Conservation (phyloP, 2,888 invertebrate species). For the Synanthedon andrenaeformis region DNA sequence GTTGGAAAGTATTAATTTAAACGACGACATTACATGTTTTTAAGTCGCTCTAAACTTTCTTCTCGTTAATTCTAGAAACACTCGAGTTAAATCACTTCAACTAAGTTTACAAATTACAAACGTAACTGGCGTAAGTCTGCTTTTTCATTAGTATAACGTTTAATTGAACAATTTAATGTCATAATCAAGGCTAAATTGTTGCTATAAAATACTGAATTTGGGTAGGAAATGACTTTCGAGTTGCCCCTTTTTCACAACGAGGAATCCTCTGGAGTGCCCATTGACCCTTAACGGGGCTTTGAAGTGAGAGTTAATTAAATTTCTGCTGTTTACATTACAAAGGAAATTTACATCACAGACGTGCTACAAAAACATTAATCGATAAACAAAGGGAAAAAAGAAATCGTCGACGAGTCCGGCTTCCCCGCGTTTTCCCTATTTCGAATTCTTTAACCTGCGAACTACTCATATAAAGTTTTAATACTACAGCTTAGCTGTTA, state of each 20-base stretch:
- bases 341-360: slow-evolving; percentile 42
- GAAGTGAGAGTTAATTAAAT: slow-evolving; percentile 60
- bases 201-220: slow-evolving; percentile 34
- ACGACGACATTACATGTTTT: too few relatives aligned
- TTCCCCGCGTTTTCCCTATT: too few relatives aligned
- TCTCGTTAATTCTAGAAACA: background rate
- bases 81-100: background rate
- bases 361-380: slow-evolving; percentile 23
- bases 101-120: background rate
- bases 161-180: slow-evolving; percentile 41
- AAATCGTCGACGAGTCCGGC: too few relatives aligned
- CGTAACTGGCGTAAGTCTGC: slow-evolving; percentile 1
- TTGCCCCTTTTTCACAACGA: slow-evolving; percentile 45
- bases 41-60: background rate
- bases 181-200: slow-evolving; percentile 37
- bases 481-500: too few relatives aligned
- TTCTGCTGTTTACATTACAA: slow-evolving; percentile 53
- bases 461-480: too few relatives aligned
- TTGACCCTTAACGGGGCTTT: slow-evolving; percentile 49
- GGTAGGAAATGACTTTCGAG: slow-evolving; percentile 37
- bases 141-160: slow-evolving; percentile 27
- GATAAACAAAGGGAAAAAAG: slow-evolving; percentile 11
- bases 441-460: too few relatives aligned
- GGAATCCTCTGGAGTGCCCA: slow-evolving; percentile 36
- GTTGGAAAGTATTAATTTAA: too few relatives aligned